Evolutionary conservation across 2,113 vertebrate species (phyloP), one percentile per base, ranked within the genome.

Genomic region (Daphoenositta chrysoptera): DNA sequence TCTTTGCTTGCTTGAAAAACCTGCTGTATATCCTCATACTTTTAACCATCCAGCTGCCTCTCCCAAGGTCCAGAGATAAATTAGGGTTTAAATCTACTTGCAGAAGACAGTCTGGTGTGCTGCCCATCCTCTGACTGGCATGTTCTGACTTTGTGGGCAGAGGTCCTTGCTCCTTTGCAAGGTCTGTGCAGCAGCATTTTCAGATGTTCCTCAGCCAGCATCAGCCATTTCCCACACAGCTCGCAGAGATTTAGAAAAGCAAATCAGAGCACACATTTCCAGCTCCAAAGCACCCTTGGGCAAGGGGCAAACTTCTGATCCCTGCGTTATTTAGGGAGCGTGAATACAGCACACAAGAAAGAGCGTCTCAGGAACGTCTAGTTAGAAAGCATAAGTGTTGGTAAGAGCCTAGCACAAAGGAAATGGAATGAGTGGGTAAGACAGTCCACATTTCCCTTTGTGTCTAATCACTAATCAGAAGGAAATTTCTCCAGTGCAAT

Each of bases 401-500:
- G 10, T 37, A 92, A 19, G 18, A 85, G 63, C 45, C 33, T 51
- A 81, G 87, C 70, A 84, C 80, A 94, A 95, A 90, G 76, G 56
- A 90, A 71, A 91, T 57, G 8, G 79, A 86, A 54, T 47, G 37
- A 80, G 68, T 51, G 23, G 35, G n/a, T 53, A 87, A 71, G 61
- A 57, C 2, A 1, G 28, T 44, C 70, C 76, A 81, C 53, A 56
- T 90, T 82, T 90, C 75, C 90, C 79, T 95, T 95, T 91, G 82
- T 97, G 89, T 63, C 90, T 96, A 96, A 97, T 96, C 89, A 63
- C 69, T 96, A 95, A 95, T 96, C 85, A 93, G 75, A 95, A 97
- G 65, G 89, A 97, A 95, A 97, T 70, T 96, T 93, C 83, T 90
- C 73, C 91, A 85, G 71, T 45, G 89, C 51, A 94, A 82, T 98